A percentile compares a stretch with the other conserved stretches of the same genome.
Conservation (phyloP, 2,888 invertebrate genomes). For the Chrysina gloriosa region DNA sequence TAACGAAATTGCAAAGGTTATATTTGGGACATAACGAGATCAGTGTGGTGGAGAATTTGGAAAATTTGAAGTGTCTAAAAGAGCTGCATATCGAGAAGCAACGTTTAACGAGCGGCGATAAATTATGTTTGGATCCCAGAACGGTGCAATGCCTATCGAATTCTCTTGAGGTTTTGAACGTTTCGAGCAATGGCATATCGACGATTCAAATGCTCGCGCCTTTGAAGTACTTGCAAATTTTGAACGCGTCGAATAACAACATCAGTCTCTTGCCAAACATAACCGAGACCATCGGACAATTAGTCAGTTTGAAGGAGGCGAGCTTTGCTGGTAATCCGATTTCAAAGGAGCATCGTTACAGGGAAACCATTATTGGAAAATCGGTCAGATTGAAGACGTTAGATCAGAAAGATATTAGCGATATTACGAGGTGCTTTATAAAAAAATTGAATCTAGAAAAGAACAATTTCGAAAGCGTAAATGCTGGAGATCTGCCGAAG, state of each 20-base stretch:
- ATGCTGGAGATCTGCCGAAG: background rate
- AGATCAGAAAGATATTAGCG: slow-evolving; percentile 71
- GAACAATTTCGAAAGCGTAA: slow-evolving; percentile 34
- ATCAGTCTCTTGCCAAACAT: slow-evolving; percentile 69
- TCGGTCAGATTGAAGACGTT: slow-evolving; percentile 70
- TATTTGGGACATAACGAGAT: slow-evolving; percentile 80
- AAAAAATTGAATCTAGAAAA: slow-evolving; percentile 72
- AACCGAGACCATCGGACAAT: slow-evolving; percentile 68
- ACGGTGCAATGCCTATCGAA: slow-evolving; percentile 59
- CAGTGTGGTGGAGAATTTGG: slow-evolving; percentile 76
- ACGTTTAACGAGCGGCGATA: slow-evolving; percentile 67
- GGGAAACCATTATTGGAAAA: slow-evolving; percentile 75
- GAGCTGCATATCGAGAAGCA: slow-evolving; percentile 79
- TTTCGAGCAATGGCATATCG: slow-evolving; percentile 62
- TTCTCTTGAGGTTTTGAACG: slow-evolving; percentile 7
- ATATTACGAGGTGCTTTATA: slow-evolving; percentile 71
- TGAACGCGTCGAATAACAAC: slow-evolving; percentile 72
- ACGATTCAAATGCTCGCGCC: slow-evolving; percentile 63
- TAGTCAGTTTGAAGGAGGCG: slow-evolving; percentile 69
- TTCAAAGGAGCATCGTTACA: slow-evolving; percentile 72
- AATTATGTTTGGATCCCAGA: slow-evolving; percentile 76
- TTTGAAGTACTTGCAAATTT: slow-evolving; percentile 67
- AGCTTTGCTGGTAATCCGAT: slow-evolving; percentile 75
- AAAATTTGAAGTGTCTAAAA: slow-evolving; percentile 69
- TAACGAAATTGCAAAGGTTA: slow-evolving; percentile 79